These are phyloP conservation scores for Galeruca laticollis DNA, from an alignment of 2,888 invertebrate genomes.

Conservation along the genomic window DNA sequence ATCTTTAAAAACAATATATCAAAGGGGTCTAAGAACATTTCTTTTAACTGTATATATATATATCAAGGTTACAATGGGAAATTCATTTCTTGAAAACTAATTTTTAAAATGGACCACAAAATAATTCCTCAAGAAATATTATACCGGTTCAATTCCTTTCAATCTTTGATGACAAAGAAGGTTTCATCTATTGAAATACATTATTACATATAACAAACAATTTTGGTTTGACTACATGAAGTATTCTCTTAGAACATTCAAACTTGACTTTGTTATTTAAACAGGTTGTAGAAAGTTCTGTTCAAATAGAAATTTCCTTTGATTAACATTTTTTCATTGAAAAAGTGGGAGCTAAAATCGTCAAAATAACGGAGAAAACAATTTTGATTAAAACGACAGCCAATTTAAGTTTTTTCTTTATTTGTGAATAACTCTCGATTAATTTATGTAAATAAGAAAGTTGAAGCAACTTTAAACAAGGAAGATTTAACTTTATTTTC, in stretches of 20 bases:
- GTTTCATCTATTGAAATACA: background rate
- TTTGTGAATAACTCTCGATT: slow-evolving; percentile 44
- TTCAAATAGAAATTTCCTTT: slow-evolving; percentile 17
- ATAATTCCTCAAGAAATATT: background rate
- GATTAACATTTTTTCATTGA: slow-evolving; percentile 10
- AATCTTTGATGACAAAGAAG: background rate
- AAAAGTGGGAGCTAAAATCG: slow-evolving; percentile 15
- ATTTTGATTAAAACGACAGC: slow-evolving; percentile 40
- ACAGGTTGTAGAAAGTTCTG: slow-evolving; percentile 11
- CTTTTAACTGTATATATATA: no score
- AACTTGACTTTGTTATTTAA: slow-evolving; percentile 13
- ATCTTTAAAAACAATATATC: no score
- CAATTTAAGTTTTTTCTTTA: slow-evolving; percentile 45
- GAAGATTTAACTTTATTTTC: slow-evolving; percentile 40
- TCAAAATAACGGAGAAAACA: slow-evolving; percentile 32
- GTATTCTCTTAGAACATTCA: background rate
- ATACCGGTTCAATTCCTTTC: no score
- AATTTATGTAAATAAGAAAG: slow-evolving; percentile 47
- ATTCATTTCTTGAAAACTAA: no score
- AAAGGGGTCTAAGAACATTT: no score
- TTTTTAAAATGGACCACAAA: background rate
- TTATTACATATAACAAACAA: background rate
- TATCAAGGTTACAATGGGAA: no score
- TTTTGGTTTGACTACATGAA: background rate
- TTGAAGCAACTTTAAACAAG: slow-evolving; percentile 39